Evolutionary conservation across 2,113 vertebrate genomes (phyloP), one percentile per base, ranked within the genome.

Genomic region (Xiphophorus hellerii): DNA sequence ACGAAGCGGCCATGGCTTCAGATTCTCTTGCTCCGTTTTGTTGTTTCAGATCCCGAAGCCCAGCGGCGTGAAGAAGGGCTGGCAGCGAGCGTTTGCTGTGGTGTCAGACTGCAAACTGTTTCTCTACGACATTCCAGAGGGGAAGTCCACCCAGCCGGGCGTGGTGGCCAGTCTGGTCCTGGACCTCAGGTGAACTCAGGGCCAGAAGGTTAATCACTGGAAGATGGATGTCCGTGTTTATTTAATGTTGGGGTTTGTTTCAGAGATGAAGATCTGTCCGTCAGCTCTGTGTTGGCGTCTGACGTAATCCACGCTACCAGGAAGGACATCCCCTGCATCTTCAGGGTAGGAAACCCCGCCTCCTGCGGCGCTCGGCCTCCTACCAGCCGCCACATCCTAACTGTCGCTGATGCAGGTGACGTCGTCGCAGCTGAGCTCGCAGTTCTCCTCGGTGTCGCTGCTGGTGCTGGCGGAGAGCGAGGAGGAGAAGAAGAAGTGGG

Each of bases 51-150:
- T 99, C 84, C 98, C 98, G 0, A 99, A 99, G 88, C 98, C 98
- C 42, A 98, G 96, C 0, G 98, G 98, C 1, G 98, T 99, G 90
- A 98, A 97, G 92, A 98, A 97, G 58, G 98, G 98, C 4, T 99
- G 98, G 98, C 98, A 99, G 91, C 94, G 97, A 67, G 97, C 96
- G 0, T 97, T 95, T 1, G 97, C 98, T 0, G 95, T 99, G 80
- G 97, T 99, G 31, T 99, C 96, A 3, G 98, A 99, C 92, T 98
- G 97, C 76, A 99, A 96, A 84, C 96, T 99, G 6, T 97, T 99
- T 54, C 94, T 99, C 30, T 99, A 98, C 15, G 98, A 99, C 69
- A 91, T 99, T 63, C 94, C 96, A 0, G 98, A 99, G 90, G 98
- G 97, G 15, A 99, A 97, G 89, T 95, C 97, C 75, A 97, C 96